Percentiles rank a stretch among this genome's conserved stretches.
Evolutionary conservation across 2,113 vertebrate species (phyloP).

Genomic region (Condylura cristata): DNA sequence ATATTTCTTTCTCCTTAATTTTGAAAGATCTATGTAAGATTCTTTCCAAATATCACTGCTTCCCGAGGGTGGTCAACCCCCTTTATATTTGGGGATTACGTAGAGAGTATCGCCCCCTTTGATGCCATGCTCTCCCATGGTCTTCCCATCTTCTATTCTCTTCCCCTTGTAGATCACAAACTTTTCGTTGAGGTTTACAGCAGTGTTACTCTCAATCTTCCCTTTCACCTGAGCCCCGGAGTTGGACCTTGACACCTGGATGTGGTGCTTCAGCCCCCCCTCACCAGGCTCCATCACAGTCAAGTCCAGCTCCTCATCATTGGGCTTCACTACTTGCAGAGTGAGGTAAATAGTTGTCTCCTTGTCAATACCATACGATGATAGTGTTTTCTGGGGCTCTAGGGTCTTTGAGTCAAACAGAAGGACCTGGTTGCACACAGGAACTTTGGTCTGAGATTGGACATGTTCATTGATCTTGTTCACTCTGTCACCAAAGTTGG

Average conservation of each 20-base stretch:
- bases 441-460: slow-evolving; percentile 19
- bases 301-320: slow-evolving; percentile 41
- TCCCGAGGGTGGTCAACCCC: background rate
- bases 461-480: slow-evolving; percentile 42
- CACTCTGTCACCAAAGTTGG: background rate
- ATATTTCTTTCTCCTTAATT: background rate
- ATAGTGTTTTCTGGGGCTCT: background rate
- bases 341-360: slow-evolving; percentile 40
- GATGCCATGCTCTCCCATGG: background rate
- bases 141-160: slow-evolving; percentile 56
- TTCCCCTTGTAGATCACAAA: slow-evolving; percentile 42
- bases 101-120: background rate
- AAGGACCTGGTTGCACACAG: slow-evolving; percentile 43
- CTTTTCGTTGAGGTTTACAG: no score
- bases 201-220: background rate
- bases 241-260: slow-evolving; percentile 4
- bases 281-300: background rate
- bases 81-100: rapidly evolving
- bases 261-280: background rate
- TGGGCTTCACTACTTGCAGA: slow-evolving; percentile 49
- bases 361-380: slow-evolving; percentile 9
- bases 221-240: slow-evolving; percentile 39
- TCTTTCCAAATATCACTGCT: no score
- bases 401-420: background rate
- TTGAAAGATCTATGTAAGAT: background rate